Evolutionary conservation across 2,797 vertebrate genomes (phyloP).

Genomic region (Ptychobarbus kaznakovi): DNA sequence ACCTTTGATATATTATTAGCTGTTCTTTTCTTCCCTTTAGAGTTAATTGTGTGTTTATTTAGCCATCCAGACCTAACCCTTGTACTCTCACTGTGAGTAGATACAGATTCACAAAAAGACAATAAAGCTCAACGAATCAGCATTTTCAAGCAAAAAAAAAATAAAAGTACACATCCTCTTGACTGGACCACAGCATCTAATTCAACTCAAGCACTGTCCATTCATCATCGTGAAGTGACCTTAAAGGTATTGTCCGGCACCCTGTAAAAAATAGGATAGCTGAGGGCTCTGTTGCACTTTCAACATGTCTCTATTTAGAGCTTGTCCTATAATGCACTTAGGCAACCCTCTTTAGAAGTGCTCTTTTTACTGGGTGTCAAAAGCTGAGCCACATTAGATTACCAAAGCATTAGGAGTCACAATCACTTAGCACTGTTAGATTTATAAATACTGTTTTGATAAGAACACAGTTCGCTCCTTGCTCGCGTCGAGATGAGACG

Average conservation of each 20-base stretch:
- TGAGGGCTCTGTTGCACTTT: conserved; percentile 22
- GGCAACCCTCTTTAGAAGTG: conserved; percentile 22
- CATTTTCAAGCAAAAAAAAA: not conserved
- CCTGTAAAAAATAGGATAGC: conserved; percentile 40
- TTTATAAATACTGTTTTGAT: conserved; percentile 52
- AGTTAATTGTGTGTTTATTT: not conserved
- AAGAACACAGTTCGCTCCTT: conserved; percentile 24
- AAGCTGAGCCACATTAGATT: conserved; percentile 23
- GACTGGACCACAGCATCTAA: conserved; percentile 25
- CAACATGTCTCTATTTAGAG: conserved; percentile 17
- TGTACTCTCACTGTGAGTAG: not conserved
- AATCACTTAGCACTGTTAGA: conserved; percentile 36
- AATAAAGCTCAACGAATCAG: conserved; percentile 1
- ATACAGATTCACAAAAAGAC: not conserved
- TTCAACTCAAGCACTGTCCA: conserved; percentile 40
- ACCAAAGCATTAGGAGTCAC: conserved; percentile 41
- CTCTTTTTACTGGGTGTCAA: conserved; percentile 26
- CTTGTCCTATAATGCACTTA: conserved; percentile 19
- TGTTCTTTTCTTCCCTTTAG: not conserved
- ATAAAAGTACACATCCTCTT: not conserved
- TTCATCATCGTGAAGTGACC: conserved; percentile 59
- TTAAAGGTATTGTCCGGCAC: conserved; percentile 54
- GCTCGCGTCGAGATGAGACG: conserved; percentile 28
- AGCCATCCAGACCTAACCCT: not conserved
- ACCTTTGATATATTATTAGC: not conserved